A percentile compares a stretch with the other conserved stretches of the same genome.
Conservation (phyloP, 2,113 vertebrate species). For the Ailuropoda melanoleuca region DNA sequence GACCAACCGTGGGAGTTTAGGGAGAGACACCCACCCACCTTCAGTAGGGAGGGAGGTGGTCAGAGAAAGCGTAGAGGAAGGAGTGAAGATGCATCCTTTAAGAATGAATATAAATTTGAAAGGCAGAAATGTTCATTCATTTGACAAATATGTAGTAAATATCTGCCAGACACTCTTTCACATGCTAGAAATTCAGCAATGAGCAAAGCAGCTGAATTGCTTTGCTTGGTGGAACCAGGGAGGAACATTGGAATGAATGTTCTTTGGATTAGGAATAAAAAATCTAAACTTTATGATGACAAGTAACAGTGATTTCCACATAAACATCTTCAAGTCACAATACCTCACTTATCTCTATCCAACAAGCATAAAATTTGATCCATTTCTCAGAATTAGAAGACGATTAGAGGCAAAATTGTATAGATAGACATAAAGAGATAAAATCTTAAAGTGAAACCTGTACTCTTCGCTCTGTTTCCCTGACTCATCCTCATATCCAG, state of each 20-base stretch:
- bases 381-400: constrained; percentile 47
- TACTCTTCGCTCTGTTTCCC: background rate
- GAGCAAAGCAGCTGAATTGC: background rate
- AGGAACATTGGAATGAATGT: constrained; percentile 41
- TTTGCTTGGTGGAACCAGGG: background rate
- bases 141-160: constrained; percentile 8
- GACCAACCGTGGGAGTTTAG: background rate
- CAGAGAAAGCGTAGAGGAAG: background rate
- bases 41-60: background rate
- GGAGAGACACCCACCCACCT: background rate
- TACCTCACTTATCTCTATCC: constrained; percentile 7
- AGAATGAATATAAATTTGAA: background rate
- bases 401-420: constrained; percentile 19
- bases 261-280: constrained; percentile 40
- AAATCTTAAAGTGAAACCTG: background rate
- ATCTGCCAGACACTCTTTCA: background rate
- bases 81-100: background rate
- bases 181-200: background rate
- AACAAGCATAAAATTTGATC: constrained; percentile 28
- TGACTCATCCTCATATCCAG: background rate
- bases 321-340: constrained; percentile 32
- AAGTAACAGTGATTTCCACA: constrained; percentile 20
- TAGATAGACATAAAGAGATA: background rate
- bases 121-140: constrained; percentile 32
- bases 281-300: constrained; percentile 5